Percentiles rank a stretch among this genome's conserved stretches.
These are phyloP conservation scores for Carettochelys insculpta DNA, from an alignment of 2,113 vertebrate genomes.

Conservation along the genomic window DNA sequence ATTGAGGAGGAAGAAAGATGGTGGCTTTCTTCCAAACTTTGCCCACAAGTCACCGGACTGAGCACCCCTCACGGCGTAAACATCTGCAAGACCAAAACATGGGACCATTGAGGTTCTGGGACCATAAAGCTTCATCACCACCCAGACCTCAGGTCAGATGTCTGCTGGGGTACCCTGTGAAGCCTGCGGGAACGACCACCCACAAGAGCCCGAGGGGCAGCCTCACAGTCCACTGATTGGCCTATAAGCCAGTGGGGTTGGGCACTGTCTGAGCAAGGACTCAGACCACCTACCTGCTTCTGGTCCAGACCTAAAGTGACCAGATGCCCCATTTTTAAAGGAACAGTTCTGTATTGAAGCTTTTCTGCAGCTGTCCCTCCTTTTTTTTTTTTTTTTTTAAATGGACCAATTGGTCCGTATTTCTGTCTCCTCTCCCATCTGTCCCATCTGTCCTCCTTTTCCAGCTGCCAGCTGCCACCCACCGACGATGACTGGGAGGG, in stretches of 20 bases:
- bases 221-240: background rate
- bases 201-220: background rate
- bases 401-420: too few relatives aligned
- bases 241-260: background rate
- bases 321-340: too few relatives aligned
- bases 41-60: background rate
- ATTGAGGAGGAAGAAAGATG: background rate
- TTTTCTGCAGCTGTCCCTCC: too few relatives aligned
- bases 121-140: background rate
- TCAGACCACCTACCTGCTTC: background rate
- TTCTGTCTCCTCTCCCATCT: too few relatives aligned
- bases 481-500: too few relatives aligned
- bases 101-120: background rate
- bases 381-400: too few relatives aligned
- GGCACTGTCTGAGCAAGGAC: background rate
- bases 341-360: too few relatives aligned
- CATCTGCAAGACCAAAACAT: background rate
- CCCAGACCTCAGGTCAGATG: background rate
- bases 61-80: background rate
- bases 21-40: background rate
- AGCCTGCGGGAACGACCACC: background rate
- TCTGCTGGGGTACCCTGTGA: background rate
- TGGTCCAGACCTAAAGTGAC: background rate
- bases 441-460: too few relatives aligned
- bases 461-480: too few relatives aligned